Conservation (phyloP, 2,888 invertebrate genomes). For the Nymphalis c-album region DNA sequence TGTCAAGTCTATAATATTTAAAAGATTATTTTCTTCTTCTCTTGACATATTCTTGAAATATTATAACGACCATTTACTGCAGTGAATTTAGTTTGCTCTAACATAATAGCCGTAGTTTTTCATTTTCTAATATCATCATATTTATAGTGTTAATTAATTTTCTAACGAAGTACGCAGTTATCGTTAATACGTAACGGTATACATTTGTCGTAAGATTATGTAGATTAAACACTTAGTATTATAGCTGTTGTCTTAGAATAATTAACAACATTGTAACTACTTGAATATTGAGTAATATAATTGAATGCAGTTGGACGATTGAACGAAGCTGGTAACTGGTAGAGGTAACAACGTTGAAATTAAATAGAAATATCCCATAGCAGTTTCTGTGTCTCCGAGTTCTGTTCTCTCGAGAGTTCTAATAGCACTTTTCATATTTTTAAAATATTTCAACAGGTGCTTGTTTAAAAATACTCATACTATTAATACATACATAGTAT, state of each 20-base stretch:
- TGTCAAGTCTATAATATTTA: too few relatives aligned
- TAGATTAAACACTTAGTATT: conserved; percentile 1
- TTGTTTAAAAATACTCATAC: too few relatives aligned
- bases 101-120: not conserved
- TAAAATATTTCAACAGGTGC: too few relatives aligned
- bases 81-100: too few relatives aligned
- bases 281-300: conserved; percentile 1
- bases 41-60: too few relatives aligned
- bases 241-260: not conserved
- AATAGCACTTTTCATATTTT: too few relatives aligned
- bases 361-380: too few relatives aligned
- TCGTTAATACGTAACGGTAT: conserved; percentile 11
- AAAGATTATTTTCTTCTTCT: too few relatives aligned
- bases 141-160: conserved; percentile 8
- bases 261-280: not conserved
- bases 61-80: too few relatives aligned
- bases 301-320: not conserved
- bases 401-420: too few relatives aligned
- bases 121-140: not conserved
- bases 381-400: too few relatives aligned
- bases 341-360: not conserved
- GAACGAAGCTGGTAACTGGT: not conserved
- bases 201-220: conserved; percentile 12
- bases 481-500: too few relatives aligned
- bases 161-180: conserved; percentile 3